These are phyloP conservation scores for Punctoribates punctum DNA, from an alignment of 2,888 invertebrate genomes.

Conservation along the genomic window DNA sequence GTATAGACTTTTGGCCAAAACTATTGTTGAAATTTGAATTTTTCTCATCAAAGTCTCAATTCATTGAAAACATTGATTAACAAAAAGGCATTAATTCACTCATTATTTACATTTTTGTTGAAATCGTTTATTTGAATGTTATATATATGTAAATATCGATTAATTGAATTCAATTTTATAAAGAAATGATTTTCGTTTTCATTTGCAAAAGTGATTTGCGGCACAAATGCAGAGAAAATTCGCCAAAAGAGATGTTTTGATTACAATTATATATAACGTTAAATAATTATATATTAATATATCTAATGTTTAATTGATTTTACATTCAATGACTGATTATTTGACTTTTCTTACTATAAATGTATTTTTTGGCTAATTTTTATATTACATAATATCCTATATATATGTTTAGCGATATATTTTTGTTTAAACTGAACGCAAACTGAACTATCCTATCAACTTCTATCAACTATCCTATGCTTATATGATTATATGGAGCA, in stretches of 20 bases:
- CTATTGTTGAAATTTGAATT: too few species aligned
- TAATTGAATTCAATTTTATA: too few species aligned
- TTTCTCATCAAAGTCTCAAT: too few species aligned
- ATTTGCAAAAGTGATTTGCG: not conserved
- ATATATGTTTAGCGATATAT: too few species aligned
- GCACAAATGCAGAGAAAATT: not conserved
- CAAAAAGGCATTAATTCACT: too few species aligned
- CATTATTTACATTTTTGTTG: too few species aligned
- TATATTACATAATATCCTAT: too few species aligned
- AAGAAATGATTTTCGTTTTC: not conserved
- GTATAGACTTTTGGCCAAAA: too few species aligned
- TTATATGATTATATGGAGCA: slow-evolving; percentile 17
- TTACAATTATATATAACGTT: slow-evolving; percentile 15
- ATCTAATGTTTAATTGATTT: not conserved
- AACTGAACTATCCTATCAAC: not conserved
- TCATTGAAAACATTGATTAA: too few species aligned
- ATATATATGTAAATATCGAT: too few species aligned
- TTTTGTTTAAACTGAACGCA: not conserved
- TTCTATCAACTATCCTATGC: not conserved
- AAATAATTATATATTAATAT: slow-evolving; percentile 12
- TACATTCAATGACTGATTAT: not conserved
- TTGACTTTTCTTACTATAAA: not conserved
- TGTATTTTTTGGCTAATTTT: not conserved
- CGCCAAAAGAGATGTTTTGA: slow-evolving; percentile 12
- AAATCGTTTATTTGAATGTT: too few species aligned